phyloP scores from a whole-genome alignment of 2,888 invertebrate species.

The Gerosis bhagava region DNA sequence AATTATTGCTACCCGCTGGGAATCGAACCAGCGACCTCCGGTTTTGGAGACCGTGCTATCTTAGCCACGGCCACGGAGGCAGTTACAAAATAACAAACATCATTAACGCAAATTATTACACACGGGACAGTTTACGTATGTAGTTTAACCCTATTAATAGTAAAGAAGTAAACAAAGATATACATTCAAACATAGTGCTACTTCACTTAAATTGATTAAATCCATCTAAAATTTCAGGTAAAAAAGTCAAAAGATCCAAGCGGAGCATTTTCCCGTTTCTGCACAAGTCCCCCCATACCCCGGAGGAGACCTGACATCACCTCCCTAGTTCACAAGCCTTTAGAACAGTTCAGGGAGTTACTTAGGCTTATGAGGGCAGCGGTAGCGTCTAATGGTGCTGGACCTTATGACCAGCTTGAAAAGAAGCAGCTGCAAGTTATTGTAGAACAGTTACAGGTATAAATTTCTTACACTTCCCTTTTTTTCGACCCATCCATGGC shows the following conservation, averaged over 20 bases:
- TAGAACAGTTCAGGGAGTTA: conserved; percentile 86
- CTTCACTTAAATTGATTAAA: too few species aligned
- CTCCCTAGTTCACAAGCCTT: conserved; percentile 91
- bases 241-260: conserved; percentile 89
- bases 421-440: conserved; percentile 75
- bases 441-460: conserved; percentile 73
- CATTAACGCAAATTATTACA: too few species aligned
- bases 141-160: too few species aligned
- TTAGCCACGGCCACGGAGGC: too few species aligned
- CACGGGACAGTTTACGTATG: too few species aligned
- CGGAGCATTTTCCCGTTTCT: conserved; percentile 90
- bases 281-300: conserved; percentile 91
- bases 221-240: conserved; percentile 61
- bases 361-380: conserved; percentile 72
- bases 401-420: conserved; percentile 72
- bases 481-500: too few species aligned
- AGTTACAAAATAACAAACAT: too few species aligned
- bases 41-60: too few species aligned
- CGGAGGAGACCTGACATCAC: conserved; percentile 92
- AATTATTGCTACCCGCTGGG: too few species aligned
- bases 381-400: conserved; percentile 58
- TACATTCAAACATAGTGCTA: too few species aligned
- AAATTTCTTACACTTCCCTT: neutral
- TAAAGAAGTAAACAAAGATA: too few species aligned
- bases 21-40: too few species aligned